Base-by-base conservation (phyloP, 2,888 invertebrate species). In the Thera obeliscata region DNA sequence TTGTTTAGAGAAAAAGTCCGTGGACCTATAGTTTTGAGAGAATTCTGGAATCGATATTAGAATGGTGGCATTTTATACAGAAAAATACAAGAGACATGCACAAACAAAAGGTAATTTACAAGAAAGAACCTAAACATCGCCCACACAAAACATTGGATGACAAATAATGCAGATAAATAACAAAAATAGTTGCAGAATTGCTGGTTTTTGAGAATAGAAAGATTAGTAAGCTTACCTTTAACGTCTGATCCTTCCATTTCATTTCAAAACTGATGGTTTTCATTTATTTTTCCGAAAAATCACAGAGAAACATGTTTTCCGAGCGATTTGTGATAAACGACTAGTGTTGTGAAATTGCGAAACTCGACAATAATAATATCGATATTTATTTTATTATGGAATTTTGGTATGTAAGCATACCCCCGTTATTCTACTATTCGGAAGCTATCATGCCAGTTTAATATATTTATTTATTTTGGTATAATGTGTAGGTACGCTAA, bases 21-120 rank as follows among this genome's bases (percentile, higher is more conserved):
- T 46, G 9, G 9, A 46, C 8, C 8, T 46, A 9, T 46, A 46
- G 9, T 46, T 8, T 9, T 46, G 8, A 33, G 52, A 52, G 33
- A 33, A 7, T 33, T 33, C 7, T 9, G 8, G 38, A 38, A 38
- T 41, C 7, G 56, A 43, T 43, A 38, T 22, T 41, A 41, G 6
- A 60, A 60, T 50, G 66, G 2, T 56, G 5, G 7, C 0, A 12
- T n/a, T n/a, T 36, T 46, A 61, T 4, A 43, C 48, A 36, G 12
- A 33, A 35, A 36, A 9, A 35, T n/a, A 35, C 33, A 71, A 83
- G 9, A 52, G n/a, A 49, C 76, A 75, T 70, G 74, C 74, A 72
- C 82, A 87, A 89, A 91, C 90, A 91, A 91, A 90, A 91, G 88
- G 86, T 87, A 85, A 83, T 85, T 80, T 76, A 78, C 73, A 76